These are phyloP conservation scores for Apolygus lucorum DNA, from an alignment of 1,140 invertebrate species.

Conservation along the genomic window DNA sequence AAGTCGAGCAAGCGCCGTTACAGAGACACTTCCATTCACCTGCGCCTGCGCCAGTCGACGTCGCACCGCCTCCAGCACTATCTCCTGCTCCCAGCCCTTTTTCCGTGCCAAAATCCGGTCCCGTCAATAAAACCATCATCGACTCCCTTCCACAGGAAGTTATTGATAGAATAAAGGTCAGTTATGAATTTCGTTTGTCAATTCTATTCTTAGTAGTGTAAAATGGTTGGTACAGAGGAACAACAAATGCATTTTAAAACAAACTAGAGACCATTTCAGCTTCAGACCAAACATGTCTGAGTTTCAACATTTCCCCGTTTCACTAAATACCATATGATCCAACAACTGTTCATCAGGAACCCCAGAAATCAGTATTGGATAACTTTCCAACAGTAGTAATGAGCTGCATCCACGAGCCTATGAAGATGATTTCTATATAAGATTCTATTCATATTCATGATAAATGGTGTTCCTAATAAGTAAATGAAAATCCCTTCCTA, in stretches of 20 bases:
- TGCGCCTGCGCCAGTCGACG: background rate
- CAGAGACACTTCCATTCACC: too few relatives aligned
- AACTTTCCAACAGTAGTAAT: too few relatives aligned
- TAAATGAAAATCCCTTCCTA: too few relatives aligned
- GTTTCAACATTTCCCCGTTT: constrained; percentile 2
- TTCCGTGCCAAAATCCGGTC: constrained; percentile 7
- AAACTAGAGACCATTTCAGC: constrained; percentile 12
- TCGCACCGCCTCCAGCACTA: background rate
- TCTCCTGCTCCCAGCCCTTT: background rate
- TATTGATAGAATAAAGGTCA: constrained; percentile 45
- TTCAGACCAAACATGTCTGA: constrained; percentile 24
- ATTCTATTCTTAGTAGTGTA: background rate
- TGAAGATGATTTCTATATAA: too few relatives aligned
- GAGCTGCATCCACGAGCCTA: too few relatives aligned
- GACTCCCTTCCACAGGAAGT: constrained; percentile 42
- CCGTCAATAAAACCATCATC: constrained; percentile 38
- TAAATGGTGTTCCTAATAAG: too few relatives aligned
- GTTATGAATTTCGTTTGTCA: background rate
- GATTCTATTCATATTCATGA: too few relatives aligned
- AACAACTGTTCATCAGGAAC: too few relatives aligned
- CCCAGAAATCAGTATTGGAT: too few relatives aligned
- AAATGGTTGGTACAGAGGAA: background rate
- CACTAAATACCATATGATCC: too few relatives aligned
- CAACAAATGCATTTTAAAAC: background rate
- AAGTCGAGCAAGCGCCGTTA: background rate